Conservation (phyloP, 2,113 vertebrate species). For the Mellivora capensis region DNA sequence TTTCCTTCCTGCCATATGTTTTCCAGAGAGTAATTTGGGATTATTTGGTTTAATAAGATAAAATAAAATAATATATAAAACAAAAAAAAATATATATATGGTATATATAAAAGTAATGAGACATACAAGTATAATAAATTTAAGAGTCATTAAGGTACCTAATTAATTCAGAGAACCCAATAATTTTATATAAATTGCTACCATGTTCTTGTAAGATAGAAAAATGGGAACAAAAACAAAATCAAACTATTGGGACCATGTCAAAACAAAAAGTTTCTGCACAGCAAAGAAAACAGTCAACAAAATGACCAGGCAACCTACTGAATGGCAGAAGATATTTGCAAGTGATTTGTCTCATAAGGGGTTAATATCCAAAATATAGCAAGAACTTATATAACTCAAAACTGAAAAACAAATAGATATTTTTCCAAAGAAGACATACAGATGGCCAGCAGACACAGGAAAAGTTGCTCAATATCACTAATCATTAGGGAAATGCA, state of each 20-base stretch:
- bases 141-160: neutral
- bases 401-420: neutral
- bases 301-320: neutral
- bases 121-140: neutral
- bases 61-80: neutral
- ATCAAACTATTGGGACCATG: neutral
- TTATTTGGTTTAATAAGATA: slow-evolving; percentile 1
- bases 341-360: neutral
- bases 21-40: neutral
- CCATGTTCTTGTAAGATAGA: neutral
- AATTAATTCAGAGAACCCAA: neutral
- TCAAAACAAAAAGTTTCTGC: neutral
- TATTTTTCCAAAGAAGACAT: neutral
- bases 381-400: neutral
- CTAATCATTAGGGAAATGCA: neutral
- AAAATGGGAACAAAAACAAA: neutral
- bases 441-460: neutral
- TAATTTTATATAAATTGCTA: neutral
- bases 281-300: neutral
- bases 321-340: neutral
- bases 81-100: neutral
- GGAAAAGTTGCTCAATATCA: neutral
- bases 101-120: neutral
- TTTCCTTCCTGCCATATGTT: neutral
- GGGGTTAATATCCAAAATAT: neutral